A percentile compares a stretch with the other conserved stretches of the same genome.
Conservation (phyloP, 2,113 vertebrate species). For the Helogale parvula region DNA sequence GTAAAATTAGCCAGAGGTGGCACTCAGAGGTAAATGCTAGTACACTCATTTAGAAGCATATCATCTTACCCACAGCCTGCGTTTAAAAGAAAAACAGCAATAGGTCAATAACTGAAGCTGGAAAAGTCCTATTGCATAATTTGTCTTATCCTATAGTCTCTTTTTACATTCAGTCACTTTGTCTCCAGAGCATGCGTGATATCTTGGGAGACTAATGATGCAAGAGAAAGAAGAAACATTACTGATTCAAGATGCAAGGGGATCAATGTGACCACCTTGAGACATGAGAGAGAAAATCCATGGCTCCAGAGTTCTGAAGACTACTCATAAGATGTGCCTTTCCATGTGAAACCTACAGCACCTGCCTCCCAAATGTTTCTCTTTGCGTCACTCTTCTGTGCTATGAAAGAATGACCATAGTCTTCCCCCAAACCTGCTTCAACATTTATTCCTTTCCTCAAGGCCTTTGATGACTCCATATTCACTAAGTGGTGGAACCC, state of each 20-base stretch:
- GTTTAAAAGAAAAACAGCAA: background rate
- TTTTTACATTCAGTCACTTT: background rate
- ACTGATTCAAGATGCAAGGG: background rate
- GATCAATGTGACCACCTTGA: background rate
- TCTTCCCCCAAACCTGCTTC: background rate
- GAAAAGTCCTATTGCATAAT: background rate
- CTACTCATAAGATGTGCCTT: background rate
- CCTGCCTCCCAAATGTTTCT: background rate
- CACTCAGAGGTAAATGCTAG: background rate
- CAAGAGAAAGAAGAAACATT: background rate
- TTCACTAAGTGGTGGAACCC: background rate
- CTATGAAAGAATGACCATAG: background rate
- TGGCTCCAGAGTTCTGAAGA: background rate
- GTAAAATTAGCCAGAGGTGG: background rate
- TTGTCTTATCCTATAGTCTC: background rate
- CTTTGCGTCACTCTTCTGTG: background rate
- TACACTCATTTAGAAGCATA: background rate
- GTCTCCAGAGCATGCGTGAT: background rate
- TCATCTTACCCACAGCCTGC: background rate
- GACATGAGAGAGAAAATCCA: background rate
- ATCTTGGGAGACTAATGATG: background rate
- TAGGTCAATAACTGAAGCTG: background rate
- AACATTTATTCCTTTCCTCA: background rate
- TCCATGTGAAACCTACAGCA: background rate
- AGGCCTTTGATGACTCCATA: background rate